A percentile compares a stretch with the other conserved stretches of the same genome.
These are phyloP conservation scores for Didymodactylos carnosus DNA, from an alignment of 2,888 invertebrate species.

Conservation along the genomic window DNA sequence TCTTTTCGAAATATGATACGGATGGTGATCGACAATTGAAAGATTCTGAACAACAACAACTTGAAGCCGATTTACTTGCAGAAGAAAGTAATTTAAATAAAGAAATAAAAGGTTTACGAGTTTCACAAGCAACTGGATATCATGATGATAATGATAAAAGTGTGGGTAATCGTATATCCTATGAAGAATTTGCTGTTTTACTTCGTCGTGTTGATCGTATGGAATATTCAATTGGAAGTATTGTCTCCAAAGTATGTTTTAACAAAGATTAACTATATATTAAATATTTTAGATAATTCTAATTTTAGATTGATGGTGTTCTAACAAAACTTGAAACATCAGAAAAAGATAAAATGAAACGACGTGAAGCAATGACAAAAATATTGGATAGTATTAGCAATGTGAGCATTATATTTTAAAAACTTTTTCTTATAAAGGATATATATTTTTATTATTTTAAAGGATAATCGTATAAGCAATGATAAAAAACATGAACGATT, in stretches of 20 bases:
- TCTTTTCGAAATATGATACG: conserved; percentile 46
- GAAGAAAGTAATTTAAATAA: conserved; percentile 24
- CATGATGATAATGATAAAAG: not conserved
- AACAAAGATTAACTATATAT: not conserved
- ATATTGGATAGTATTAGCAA: conserved; percentile 35
- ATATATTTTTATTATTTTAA: not conserved
- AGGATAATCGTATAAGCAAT: conserved; percentile 23
- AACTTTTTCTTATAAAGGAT: too few relatives aligned
- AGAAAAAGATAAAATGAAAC: conserved; percentile 37
- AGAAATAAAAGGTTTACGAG: not conserved
- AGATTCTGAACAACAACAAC: conserved; percentile 35
- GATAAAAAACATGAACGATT: conserved; percentile 34
- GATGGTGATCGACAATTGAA: conserved; percentile 39
- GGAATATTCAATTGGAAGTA: conserved; percentile 26
- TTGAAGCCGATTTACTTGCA: conserved; percentile 37
- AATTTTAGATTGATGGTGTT: conserved; percentile 39
- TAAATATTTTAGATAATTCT: conserved; percentile 17
- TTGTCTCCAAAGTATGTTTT: conserved; percentile 19
- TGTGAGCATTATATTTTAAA: too few relatives aligned
- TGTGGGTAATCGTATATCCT: not conserved
- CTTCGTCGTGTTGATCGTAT: conserved; percentile 27
- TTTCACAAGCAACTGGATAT: too few relatives aligned
- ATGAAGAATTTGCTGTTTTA: conserved; percentile 16
- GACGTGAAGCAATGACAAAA: conserved; percentile 36
- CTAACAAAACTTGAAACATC: conserved; percentile 37